Base-by-base conservation (phyloP, 2,888 invertebrate species). In the Linyphia triangularis region DNA sequence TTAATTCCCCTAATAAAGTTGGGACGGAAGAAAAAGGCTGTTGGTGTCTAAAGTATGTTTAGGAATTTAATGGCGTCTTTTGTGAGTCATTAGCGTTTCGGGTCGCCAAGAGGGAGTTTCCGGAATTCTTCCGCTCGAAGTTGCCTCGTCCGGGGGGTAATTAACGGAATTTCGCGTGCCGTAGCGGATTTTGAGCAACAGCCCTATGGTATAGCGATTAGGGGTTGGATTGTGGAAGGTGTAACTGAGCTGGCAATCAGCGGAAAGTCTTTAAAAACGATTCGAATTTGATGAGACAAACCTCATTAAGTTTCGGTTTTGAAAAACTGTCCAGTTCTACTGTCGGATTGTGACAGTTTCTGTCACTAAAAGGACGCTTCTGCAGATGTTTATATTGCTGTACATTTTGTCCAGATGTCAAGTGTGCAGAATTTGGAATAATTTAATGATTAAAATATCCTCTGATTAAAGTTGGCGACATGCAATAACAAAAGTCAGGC, bases 1-100 rank as follows among this genome's bases (percentile, higher is more conserved):
- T 63, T 9, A 24, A n/a, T n/a, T 13, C 30, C 30, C 67, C 22
- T 22, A 0, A 30, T 28, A n/a, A 10, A 9, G 19, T 22, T 16
- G 33, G 30, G 10, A 22, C 13, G 51, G 19, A 59, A 73, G 67
- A 75, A 79, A 67, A 57, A 19, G 22, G 26, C 40, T 30, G 57
- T 59, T 40, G 79, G 77, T 37, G 24, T 78, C 72, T 73, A 79
- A 86, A 86, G 72, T 70, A 65, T 72, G 79, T 86, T 79, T 86
- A 73, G 73, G 43, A 79, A 61, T 86, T 79, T 86, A 86, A 86
- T 86, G 85, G 65, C 79, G 33, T 67, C 85, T 51, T 61, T 57
- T 63, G n/a, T n/a, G 72, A 59, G 79, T 79, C 85, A 86, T 86
- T 86, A 86, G 79, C 73, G 65, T 3, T 22, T 24, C n/a, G 0